Evolutionary conservation across 2,113 vertebrate species (phyloP), one percentile per base, ranked within the genome.

Genomic region (Lamprologus lemairii): DNA sequence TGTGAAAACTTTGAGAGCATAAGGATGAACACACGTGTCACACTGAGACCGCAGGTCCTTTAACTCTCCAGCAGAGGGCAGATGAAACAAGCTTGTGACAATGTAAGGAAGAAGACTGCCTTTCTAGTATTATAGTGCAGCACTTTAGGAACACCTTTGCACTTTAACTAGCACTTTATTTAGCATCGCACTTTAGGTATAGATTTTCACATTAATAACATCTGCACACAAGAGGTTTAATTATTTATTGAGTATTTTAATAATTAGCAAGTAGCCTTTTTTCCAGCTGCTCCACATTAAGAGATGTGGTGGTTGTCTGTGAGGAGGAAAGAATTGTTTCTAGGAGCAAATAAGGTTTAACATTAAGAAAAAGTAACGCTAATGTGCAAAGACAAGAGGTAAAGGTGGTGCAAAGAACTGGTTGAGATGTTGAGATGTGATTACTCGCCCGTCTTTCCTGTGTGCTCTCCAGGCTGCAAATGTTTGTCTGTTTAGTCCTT

Each of bases 51-150:
- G 33, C n/a, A 13, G 33, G 33, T 40, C 33, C 63, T 68, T 1
- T 40, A 37, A 2, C 63, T 68, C 4, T 40, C 63, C 63, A 68
- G 63, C 63, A 68, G 63, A 40, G 63, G 63, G 63, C 63, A 68
- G 63, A 68, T 13, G 2, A 40, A 68, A 1, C 63, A 68, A 40
- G n/a, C 3, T 13, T 37, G 58, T 57, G 31, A 33, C 31, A 33
- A 2, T 33, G 55, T 31, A 31, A 58, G 13, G 26, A 28, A 58
- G 55, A 9, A 3, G 3, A 57, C 55, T 57, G 13, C 13, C 55
- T 28, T 58, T 31, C 26, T 31, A 58, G 55, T 58, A 58, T 28
- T 53, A 51, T 21, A 54, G 55, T 17, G 0, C 55, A 58, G 55
- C 55, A 28, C 26, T 58, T 58, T 16, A 58, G 55, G 55, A 58